These are phyloP conservation scores for Lasioglossum morio DNA, from an alignment of 2,888 invertebrate species.

Conservation along the genomic window DNA sequence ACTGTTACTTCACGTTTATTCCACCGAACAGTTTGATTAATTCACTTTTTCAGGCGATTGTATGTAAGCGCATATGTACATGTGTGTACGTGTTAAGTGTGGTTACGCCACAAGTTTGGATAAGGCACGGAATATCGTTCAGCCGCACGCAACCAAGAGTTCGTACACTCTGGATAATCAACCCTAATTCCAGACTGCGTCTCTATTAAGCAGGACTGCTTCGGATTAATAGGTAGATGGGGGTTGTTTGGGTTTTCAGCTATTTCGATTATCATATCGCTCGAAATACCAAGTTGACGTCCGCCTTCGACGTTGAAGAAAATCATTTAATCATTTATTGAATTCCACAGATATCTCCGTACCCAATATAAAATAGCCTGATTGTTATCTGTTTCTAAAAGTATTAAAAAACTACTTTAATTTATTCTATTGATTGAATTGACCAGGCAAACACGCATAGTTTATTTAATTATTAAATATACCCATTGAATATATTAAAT, in stretches of 20 bases:
- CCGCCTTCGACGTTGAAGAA: background rate
- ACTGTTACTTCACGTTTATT: background rate
- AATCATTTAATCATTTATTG: background rate
- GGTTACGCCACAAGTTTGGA: constrained; percentile 71
- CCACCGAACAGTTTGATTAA: background rate
- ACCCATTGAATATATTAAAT: background rate
- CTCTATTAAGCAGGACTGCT: constrained; percentile 70
- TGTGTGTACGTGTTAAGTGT: constrained; percentile 65
- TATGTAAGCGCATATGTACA: background rate
- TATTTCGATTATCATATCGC: background rate
- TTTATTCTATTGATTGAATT: background rate
- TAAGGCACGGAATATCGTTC: constrained; percentile 70
- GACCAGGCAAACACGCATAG: too few relatives aligned
- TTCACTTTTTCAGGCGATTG: background rate
- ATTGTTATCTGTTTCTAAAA: background rate
- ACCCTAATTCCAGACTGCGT: constrained; percentile 72
- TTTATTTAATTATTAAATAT: background rate
- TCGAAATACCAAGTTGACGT: background rate
- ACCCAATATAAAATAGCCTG: background rate
- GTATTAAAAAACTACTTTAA: background rate
- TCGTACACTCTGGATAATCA: constrained; percentile 64
- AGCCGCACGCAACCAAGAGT: constrained; percentile 68
- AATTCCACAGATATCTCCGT: background rate
- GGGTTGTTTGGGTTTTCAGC: constrained; percentile 9
- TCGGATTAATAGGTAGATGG: constrained; percentile 29